Evolutionary conservation across 2,113 vertebrate genomes (phyloP).

Genomic region (Balaeniceps rex): DNA sequence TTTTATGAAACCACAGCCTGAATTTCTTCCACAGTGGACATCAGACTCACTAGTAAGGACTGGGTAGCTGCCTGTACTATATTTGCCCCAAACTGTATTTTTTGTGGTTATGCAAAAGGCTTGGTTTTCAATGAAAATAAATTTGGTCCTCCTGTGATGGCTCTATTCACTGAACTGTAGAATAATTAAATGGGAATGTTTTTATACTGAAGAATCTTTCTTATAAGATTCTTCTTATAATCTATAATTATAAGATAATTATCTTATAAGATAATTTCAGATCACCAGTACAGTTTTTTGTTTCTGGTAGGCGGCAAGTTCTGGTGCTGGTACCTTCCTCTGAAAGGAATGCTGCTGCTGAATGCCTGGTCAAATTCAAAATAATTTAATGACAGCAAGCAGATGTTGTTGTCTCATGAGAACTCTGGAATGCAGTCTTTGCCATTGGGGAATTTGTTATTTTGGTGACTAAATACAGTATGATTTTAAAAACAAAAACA

Average conservation of each 20-base stretch:
- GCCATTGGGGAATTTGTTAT: neutral
- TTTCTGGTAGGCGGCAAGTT: neutral
- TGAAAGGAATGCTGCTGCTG: neutral
- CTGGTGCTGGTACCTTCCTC: neutral
- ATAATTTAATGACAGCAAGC: neutral
- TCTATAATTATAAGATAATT: neutral
- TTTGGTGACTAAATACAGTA: neutral
- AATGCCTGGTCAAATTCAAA: neutral
- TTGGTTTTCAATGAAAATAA: neutral
- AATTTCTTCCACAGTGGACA: neutral
- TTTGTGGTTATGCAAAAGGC: neutral
- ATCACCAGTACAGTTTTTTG: neutral
- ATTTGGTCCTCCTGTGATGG: neutral
- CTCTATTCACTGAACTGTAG: neutral
- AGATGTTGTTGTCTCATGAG: neutral
- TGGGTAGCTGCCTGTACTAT: neutral
- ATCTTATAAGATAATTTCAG: neutral
- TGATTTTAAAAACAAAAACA: neutral
- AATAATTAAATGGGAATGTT: neutral
- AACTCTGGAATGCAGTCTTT: neutral
- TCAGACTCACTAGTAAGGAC: neutral
- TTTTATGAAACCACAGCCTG: neutral
- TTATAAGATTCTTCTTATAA: neutral
- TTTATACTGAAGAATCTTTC: neutral
- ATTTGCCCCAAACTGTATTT: neutral